Conservation (phyloP, 2,113 vertebrate genomes). For the Sturnira hondurensis region DNA sequence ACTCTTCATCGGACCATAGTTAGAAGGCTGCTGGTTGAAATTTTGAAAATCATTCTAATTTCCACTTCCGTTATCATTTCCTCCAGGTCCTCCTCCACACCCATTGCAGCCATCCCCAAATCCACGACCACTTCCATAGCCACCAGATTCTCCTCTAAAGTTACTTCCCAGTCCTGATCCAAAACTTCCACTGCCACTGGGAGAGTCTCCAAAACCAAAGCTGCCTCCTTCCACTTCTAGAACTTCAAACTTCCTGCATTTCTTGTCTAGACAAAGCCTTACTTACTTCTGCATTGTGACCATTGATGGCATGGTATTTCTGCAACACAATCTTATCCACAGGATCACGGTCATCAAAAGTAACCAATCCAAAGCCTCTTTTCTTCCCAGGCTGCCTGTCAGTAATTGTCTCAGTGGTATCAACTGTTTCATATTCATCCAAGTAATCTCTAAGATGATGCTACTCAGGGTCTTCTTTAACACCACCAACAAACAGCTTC, state of each 20-base stretch:
- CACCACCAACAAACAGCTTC: constrained; percentile 85
- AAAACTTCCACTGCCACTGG: constrained; percentile 86
- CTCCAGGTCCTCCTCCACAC: too few species aligned
- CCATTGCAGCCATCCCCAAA: too few species aligned
- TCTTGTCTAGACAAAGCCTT: constrained; percentile 89
- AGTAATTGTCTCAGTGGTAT: constrained; percentile 88
- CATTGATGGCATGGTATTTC: constrained; percentile 88
- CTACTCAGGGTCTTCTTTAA: constrained; percentile 89
- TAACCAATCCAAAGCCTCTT: constrained; percentile 89
- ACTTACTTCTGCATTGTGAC: constrained; percentile 88
- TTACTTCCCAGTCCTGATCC: constrained; percentile 87
- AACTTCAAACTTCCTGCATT: constrained; percentile 88
- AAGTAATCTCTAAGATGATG: constrained; percentile 88
- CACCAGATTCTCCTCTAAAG: constrained; percentile 86
- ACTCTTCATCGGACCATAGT: constrained; percentile 89
- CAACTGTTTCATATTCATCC: constrained; percentile 86
- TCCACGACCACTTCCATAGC: too few species aligned
- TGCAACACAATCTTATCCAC: constrained; percentile 89
- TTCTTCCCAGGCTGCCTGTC: constrained; percentile 89
- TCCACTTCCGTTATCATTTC: constrained; percentile 79
- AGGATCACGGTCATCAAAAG: constrained; percentile 89
- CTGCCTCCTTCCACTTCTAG: constrained; percentile 86
- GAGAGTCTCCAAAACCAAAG: constrained; percentile 85
- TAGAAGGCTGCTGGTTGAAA: constrained; percentile 88
- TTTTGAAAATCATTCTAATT: constrained; percentile 89